Base-by-base conservation (phyloP, 2,113 vertebrate species). In the Centropristis striata region DNA sequence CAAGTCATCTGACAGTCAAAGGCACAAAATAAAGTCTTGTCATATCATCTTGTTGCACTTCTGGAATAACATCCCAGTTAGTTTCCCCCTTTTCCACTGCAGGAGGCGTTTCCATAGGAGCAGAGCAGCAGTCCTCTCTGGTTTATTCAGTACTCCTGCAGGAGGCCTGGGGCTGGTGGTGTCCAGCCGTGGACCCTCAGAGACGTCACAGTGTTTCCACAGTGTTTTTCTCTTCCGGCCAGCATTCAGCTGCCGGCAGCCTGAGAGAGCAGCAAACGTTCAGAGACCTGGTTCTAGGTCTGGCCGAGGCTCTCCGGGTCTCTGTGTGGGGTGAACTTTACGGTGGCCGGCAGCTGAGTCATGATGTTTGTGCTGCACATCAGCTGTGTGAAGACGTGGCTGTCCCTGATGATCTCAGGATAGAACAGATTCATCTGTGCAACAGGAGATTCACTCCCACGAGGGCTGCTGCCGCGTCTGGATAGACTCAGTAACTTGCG, bases 401-500 rank as follows among this genome's bases (percentile, higher is more conserved):
- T 59, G 72, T 88, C 82, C 28, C 20, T 75, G 54, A 42, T 58
- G 21, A 81, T 39, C 20, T 82, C 84, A 8, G 84, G 39, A 55
- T 53, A 84, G 13, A 88, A 71, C 32, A 60, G 21, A n/a, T 46
- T 63, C 0, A 8, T 71, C 7, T 74, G 77, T 2, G 9, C 11
- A 1, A 39, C 18, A 0, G 74, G 4, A 1, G 21, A 1, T 14
- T 58, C 36, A 25, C 5, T 36, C 2, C 71, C 59, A 46, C 37
- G 60, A 9, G 12, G 51, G 20, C 77, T 71, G 65, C 83, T 78
- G n/a, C 67, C n/a, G 18, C n/a, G 61, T 50, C 85, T 83, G 57
- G 79, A 87, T 9, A 90, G 54, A 36, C 36, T 5, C 20, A 88
- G 82, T 9, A 98, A 91, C 63, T 95, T 95, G 54, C 96, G 96